Conservation (phyloP, 2,888 invertebrate genomes). For the Trichacis sp. region DNA sequence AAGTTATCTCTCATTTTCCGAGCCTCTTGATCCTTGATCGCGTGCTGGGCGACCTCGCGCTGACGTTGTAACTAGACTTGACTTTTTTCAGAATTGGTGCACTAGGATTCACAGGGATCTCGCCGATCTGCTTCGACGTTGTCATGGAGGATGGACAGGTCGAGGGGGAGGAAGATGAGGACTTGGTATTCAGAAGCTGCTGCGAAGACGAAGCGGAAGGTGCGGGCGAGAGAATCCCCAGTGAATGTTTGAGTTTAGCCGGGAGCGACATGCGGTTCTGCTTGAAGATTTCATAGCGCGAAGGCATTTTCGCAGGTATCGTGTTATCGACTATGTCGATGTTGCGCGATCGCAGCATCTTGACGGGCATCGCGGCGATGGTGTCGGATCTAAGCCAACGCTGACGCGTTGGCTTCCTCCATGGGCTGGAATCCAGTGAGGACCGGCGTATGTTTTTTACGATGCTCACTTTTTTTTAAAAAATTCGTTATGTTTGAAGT, state of each 20-base stretch:
- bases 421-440: slow-evolving; percentile 52
- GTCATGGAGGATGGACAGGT: slow-evolving; percentile 18
- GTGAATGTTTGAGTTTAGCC: slow-evolving; percentile 53
- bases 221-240: slow-evolving; percentile 4
- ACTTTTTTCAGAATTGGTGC: slow-evolving; percentile 58
- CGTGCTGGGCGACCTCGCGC: slow-evolving; percentile 60
- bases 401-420: slow-evolving; percentile 44
- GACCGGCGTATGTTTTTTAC: slow-evolving; percentile 61
- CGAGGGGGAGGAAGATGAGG: slow-evolving; percentile 15
- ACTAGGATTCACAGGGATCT: slow-evolving; percentile 6
- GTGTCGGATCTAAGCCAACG: slow-evolving; percentile 68
- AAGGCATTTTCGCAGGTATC: slow-evolving; percentile 59
- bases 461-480: slow-evolving; percentile 64
- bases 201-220: slow-evolving; percentile 29
- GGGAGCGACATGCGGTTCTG: slow-evolving; percentile 56
- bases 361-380: slow-evolving; percentile 66
- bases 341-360: slow-evolving; percentile 67
- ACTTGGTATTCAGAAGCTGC: slow-evolving; percentile 20
- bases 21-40: slow-evolving; percentile 65
- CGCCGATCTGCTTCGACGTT: slow-evolving; percentile 34
- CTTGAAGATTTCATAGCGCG: slow-evolving; percentile 61
- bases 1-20: slow-evolving; percentile 51
- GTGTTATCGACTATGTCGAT: slow-evolving; percentile 61
- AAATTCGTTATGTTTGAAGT: slow-evolving; percentile 44
- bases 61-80: slow-evolving; percentile 61